phyloP scores from a whole-genome alignment of 2,797 vertebrate species.

The Pristis pectinata region DNA sequence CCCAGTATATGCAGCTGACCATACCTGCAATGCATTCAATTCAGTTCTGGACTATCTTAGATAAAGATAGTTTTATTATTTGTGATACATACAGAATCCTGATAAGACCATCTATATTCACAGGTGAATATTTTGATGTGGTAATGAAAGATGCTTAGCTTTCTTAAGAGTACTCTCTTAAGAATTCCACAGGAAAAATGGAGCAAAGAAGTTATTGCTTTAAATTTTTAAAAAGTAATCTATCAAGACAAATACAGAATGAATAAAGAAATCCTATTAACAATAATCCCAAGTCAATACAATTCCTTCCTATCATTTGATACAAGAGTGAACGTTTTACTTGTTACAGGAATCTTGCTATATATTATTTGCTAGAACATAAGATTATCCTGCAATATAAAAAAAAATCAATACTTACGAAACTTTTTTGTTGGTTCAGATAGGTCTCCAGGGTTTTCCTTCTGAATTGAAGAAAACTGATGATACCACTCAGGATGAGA shows the following conservation, averaged over 20 bases:
- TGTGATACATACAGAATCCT: not conserved
- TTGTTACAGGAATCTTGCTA: not conserved
- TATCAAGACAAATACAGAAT: not conserved
- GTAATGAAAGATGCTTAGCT: not conserved
- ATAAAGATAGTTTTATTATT: not conserved
- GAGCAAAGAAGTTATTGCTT: too few relatives aligned
- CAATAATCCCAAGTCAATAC: not conserved
- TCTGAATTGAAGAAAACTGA: constrained; percentile 67
- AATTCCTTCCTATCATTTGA: not conserved
- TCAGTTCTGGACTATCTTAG: not conserved
- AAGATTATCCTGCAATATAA: not conserved
- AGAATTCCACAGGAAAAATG: not conserved
- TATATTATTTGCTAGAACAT: not conserved
- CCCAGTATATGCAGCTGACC: not conserved
- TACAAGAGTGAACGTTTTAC: not conserved
- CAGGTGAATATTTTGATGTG: not conserved
- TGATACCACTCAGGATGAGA: constrained; percentile 60
- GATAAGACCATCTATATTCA: not conserved
- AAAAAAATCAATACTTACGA: constrained; percentile 51
- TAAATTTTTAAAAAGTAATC: not conserved
- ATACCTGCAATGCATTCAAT: not conserved
- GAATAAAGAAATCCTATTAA: not conserved
- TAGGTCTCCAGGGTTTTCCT: constrained; percentile 54
- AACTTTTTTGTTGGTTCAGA: constrained; percentile 54
- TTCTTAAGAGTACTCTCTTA: not conserved